A percentile compares a stretch with the other conserved stretches of the same genome.
Conservation (phyloP, 2,797 vertebrate species). For the Megaceryle alcyon region DNA sequence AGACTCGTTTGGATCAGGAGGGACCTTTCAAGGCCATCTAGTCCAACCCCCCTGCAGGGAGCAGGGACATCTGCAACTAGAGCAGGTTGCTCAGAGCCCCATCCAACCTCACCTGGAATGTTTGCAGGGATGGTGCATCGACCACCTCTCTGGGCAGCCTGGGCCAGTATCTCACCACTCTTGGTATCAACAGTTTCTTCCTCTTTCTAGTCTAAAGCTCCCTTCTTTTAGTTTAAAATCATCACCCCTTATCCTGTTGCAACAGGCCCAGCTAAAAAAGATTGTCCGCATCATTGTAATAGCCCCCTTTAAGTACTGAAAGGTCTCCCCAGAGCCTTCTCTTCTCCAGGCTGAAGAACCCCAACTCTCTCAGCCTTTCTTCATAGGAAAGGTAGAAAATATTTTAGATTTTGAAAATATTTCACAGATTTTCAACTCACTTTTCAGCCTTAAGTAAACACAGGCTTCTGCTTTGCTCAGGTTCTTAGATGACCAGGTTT, state of each 20-base stretch:
- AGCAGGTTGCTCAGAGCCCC: neutral
- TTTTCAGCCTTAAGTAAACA: neutral
- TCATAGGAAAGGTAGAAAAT: neutral
- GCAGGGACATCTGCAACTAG: neutral
- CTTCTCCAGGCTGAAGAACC: neutral
- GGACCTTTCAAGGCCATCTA: neutral
- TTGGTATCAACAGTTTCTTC: neutral
- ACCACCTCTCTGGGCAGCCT: neutral
- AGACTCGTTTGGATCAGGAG: neutral
- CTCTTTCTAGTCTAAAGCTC: neutral
- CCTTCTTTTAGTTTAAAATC: neutral
- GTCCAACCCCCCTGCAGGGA: neutral
- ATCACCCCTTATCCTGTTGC: neutral
- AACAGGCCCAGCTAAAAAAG: neutral
- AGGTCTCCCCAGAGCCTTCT: neutral
- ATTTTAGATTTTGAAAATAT: neutral
- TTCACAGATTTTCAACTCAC: neutral
- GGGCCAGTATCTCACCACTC: neutral
- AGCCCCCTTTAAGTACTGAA: neutral
- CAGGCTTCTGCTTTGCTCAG: neutral
- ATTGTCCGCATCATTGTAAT: neutral
- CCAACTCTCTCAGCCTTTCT: neutral
- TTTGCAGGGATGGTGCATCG: neutral
- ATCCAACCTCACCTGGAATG: neutral
- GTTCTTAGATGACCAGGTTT: neutral